Base-by-base conservation (phyloP, 2,113 vertebrate genomes). In the Alces alces region DNA sequence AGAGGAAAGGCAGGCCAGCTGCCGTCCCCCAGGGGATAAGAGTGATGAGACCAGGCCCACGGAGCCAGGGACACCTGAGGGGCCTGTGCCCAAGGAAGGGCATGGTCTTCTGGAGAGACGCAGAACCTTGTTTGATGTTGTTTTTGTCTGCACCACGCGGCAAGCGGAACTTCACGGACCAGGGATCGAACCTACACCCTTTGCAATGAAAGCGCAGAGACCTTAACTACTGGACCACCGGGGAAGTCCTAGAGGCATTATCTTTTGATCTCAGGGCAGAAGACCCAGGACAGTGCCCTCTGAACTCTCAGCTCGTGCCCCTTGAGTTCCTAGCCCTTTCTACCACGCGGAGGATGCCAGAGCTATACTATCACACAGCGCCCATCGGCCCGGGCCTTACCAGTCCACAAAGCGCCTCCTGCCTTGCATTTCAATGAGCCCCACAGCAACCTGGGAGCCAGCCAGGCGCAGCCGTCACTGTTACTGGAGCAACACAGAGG, bases 291-390 rank as follows among this genome's bases (percentile, higher is more conserved):
- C 0, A 7, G 43, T 25, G 25, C n/a, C 15, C n/a, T 13, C 28
- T 45, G 27, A 1, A 60, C 3, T 12, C 47, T 95, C 9, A 10
- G 86, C 76, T 55, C 2, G 1, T 1, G 12, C 1, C 21, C 33
- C 30, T 28, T 9, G 86, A 85, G 33, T 50, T 16, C 58, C 11
- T 21, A 33, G 39, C 47, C 91, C 60, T 94, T 79, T 19, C 88
- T 58, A 55, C 60, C 43, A 9, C 0, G 1, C 2, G 17, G 60
- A 57, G 47, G 50, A 8, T 21, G 19, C 15, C 23, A 50, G 50
- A 55, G 64, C 13, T n/a, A 25, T 10, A 28, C 30, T 7, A 19
- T 16, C 19, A 19, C 50, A 47, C 1, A 4, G 23, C 1, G 1
- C 14, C 36, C 7, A 5, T 43, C 19, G 23, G 57, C 33, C 14